Evolutionary conservation across 2,888 invertebrate genomes (phyloP), one percentile per base, ranked within the genome.

Genomic region (Aspidiotus destructor): DNA sequence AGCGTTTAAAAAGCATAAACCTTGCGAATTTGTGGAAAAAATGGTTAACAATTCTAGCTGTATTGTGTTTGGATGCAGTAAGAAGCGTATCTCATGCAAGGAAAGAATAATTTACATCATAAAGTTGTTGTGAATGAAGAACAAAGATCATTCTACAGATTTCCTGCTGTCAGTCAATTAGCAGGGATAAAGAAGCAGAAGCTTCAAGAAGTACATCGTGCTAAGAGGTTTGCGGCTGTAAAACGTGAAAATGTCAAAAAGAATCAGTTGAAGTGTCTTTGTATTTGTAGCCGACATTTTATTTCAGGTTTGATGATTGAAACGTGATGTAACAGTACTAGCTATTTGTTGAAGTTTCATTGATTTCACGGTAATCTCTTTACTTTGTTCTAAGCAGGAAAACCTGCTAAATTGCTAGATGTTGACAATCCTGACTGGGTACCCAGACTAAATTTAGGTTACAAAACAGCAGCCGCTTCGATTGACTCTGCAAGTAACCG

Each of bases 281-380:
- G 55, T n/a, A n/a, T 55, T n/a, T 55, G 55, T 15, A n/a, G n/a
- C 11, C n/a, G 16, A 55, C 55, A 55, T 55, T 55, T 55, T 15
- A 55, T 55, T 8, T n/a, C 55, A 55, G 55, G 55, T 55, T 44
- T 13, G 48, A 13, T 44, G 9, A 10, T 44, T 13, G 8, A 44
- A 44, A 8, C 13, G 13, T 44, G 8, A 8, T 15, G 15, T n/a
- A 8, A 15, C 8, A n/a, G 15, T n/a, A 55, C 9, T n/a, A 8
- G 8, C 11, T 55, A 15, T 55, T n/a, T 15, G 16, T n/a, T n/a
- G 10, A 55, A n/a, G 8, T 15, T 55, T 55, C 11, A 8, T n/a
- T 15, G 11, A n/a, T 8, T 55, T 55, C 8, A 55, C 8, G 8
- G 8, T 55, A n/a, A 55, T n/a, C n/a, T n/a, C 16, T 55, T 55